Evolutionary conservation across 2,113 vertebrate genomes (phyloP).

Genomic region (Sinocyclocheilus maitianheensis): DNA sequence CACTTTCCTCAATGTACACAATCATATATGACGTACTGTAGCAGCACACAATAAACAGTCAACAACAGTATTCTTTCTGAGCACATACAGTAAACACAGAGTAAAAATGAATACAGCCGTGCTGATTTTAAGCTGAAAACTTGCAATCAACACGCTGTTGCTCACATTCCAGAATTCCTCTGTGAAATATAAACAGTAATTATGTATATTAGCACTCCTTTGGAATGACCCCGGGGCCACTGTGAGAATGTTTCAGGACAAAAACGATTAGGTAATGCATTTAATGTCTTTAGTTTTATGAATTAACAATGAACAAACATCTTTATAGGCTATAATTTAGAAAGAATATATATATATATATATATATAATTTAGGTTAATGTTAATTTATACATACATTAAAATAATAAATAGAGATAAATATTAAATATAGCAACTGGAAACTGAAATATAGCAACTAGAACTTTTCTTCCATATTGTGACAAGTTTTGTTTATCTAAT

Average conservation of each 20-base stretch:
- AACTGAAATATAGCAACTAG: background rate
- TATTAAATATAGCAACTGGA: background rate
- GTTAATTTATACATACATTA: too few species aligned
- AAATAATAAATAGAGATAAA: background rate
- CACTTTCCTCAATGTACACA: background rate
- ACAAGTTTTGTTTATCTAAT: background rate
- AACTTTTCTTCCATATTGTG: background rate
- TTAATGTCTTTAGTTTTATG: background rate
- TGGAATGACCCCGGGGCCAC: background rate
- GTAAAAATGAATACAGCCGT: too few species aligned
- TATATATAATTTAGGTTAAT: too few species aligned
- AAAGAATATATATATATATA: too few species aligned
- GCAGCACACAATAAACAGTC: background rate
- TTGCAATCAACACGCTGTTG: background rate
- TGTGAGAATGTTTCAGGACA: background rate
- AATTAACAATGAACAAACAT: background rate
- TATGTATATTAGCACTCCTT: background rate
- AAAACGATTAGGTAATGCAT: background rate
- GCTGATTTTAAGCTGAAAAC: too few species aligned
- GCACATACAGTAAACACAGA: too few species aligned
- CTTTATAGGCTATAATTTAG: background rate
- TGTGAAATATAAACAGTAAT: background rate
- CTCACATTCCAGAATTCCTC: background rate
- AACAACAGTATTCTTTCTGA: slow-evolving; percentile 7
- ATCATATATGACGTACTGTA: background rate